A percentile compares a stretch with the other conserved stretches of the same genome.
phyloP scores from a whole-genome alignment of 2,797 vertebrate genomes.

The Diplodus puntazzo region DNA sequence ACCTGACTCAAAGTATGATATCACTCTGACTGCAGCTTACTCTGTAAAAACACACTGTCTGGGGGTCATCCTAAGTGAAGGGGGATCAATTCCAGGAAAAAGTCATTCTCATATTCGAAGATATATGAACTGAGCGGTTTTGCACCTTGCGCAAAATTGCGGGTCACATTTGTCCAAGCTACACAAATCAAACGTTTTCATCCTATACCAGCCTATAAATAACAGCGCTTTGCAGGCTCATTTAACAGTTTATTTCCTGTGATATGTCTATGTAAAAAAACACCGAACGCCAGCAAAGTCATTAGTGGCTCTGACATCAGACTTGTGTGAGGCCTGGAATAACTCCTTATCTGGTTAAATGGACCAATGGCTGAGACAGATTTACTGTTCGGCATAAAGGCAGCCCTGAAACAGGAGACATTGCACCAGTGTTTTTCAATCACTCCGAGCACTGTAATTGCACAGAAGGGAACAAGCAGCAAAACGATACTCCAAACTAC shows the following conservation, averaged over 20 bases:
- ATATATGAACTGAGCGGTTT: conserved; percentile 45
- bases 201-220: conserved; percentile 60
- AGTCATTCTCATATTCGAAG: conserved; percentile 32
- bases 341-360: conserved; percentile 80
- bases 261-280: conserved; percentile 71
- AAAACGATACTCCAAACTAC: conserved; percentile 75
- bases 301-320: conserved; percentile 74
- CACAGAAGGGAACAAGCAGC: conserved; percentile 70
- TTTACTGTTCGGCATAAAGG: conserved; percentile 78
- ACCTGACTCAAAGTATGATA: neutral
- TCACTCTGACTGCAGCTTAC: conserved; percentile 1
- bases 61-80: conserved; percentile 29
- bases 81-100: conserved; percentile 48
- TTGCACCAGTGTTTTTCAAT: conserved; percentile 75
- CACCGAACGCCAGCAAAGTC: conserved; percentile 66
- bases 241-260: conserved; percentile 65
- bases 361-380: conserved; percentile 74
- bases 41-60: conserved; percentile 17
- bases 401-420: conserved; percentile 79
- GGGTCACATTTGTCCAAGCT: conserved; percentile 44
- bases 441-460: conserved; percentile 73
- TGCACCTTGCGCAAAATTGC: conserved; percentile 43
- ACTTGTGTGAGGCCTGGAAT: conserved; percentile 70
- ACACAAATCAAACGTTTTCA: conserved; percentile 53
- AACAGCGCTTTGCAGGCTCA: conserved; percentile 46